Evolutionary conservation across 2,888 invertebrate genomes (phyloP).

Genomic region (Epinotia nisella): DNA sequence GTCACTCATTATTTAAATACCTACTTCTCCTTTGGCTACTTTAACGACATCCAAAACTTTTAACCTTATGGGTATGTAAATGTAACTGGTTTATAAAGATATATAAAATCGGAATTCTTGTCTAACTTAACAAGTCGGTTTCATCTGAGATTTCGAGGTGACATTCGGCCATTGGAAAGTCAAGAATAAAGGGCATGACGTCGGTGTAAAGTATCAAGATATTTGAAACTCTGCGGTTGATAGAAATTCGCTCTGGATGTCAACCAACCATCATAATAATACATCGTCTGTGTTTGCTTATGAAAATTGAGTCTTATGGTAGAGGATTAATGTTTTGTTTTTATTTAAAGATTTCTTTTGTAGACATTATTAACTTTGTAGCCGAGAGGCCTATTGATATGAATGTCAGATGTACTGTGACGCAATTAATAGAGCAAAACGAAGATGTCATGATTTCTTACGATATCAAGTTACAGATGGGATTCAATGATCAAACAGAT

Average conservation of each 20-base stretch:
- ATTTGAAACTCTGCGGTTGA: constrained; percentile 50
- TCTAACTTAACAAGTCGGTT: constrained; percentile 25
- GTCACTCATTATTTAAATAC: neutral
- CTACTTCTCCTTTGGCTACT: neutral
- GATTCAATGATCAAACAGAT: constrained; percentile 6
- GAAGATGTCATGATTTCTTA: neutral
- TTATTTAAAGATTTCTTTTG: neutral
- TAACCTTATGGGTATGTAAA: constrained; percentile 27
- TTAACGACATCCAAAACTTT: constrained; percentile 3
- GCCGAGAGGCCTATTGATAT: constrained; percentile 11
- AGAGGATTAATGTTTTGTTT: neutral
- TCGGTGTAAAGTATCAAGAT: constrained; percentile 47
- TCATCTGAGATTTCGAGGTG: neutral
- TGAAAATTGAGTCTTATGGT: neutral
- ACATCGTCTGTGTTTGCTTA: neutral
- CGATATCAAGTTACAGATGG: constrained; percentile 22
- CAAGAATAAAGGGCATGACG: constrained; percentile 39
- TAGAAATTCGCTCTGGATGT: constrained; percentile 49
- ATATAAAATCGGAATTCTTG: constrained; percentile 15
- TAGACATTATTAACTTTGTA: constrained; percentile 4
- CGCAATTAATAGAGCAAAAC: constrained; percentile 33
- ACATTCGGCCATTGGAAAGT: constrained; percentile 35
- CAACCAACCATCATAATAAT: constrained; percentile 3
- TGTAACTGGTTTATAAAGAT: constrained; percentile 25
- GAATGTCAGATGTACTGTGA: constrained; percentile 33